Conservation (phyloP, 2,888 invertebrate genomes). For the Plagodis dolabraria region DNA sequence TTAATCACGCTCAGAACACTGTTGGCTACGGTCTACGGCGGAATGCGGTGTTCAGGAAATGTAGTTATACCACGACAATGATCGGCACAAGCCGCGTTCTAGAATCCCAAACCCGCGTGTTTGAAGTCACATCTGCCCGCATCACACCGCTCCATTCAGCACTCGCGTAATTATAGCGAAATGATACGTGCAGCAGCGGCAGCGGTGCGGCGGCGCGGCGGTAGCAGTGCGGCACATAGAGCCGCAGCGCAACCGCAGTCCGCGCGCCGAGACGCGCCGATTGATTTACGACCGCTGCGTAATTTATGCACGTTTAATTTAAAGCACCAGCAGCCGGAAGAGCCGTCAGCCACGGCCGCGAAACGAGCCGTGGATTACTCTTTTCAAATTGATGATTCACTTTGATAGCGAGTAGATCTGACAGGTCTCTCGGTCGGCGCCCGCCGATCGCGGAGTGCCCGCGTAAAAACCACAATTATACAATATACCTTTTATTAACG, state of each 20-base stretch:
- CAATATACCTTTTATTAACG: constrained; percentile 20
- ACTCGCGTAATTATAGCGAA: constrained; percentile 21
- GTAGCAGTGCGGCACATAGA: constrained; percentile 37
- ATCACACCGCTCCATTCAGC: not conserved
- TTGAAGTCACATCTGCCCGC: constrained; percentile 44
- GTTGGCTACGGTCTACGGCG: constrained; percentile 1
- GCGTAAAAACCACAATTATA: constrained; percentile 15
- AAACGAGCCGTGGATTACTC: constrained; percentile 33
- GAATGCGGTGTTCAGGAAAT: constrained; percentile 11
- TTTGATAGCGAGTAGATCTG: constrained; percentile 26
- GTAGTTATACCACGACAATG: constrained; percentile 4
- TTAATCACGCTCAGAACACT: constrained; percentile 6
- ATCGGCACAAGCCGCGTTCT: constrained; percentile 42
- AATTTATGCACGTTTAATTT: constrained; percentile 78
- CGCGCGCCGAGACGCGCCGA: constrained; percentile 51
- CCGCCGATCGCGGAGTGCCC: constrained; percentile 17
- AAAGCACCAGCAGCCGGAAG: constrained; percentile 78
- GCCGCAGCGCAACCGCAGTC: constrained; percentile 37
- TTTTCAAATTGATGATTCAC: constrained; percentile 42
- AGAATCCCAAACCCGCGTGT: constrained; percentile 56
- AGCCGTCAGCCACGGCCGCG: constrained; percentile 32
- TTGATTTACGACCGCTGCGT: constrained; percentile 68
- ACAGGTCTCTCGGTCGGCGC: constrained; percentile 5
- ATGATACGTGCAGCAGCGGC: constrained; percentile 33
- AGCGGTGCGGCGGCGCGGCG: constrained; percentile 34